phyloP scores from a whole-genome alignment of 2,888 invertebrate species.

The Achlya flavicornis region DNA sequence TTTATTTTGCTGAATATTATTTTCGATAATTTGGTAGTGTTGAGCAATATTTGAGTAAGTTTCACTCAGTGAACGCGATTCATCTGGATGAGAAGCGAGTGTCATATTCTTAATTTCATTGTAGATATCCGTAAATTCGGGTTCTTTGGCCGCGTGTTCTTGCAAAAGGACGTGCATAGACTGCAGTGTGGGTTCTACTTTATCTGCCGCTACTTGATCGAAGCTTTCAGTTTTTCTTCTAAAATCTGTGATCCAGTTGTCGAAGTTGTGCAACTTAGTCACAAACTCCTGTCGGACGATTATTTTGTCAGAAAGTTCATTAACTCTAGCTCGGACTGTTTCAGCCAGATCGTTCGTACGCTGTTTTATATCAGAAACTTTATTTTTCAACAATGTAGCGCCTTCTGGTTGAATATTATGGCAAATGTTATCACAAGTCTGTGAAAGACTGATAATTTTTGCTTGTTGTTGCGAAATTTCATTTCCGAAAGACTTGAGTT shows the following conservation, averaged over 20 bases:
- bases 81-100: constrained; percentile 87
- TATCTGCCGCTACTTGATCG: constrained; percentile 91
- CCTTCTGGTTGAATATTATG: constrained; percentile 92
- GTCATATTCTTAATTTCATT: constrained; percentile 92
- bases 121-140: constrained; percentile 90
- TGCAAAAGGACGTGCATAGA: constrained; percentile 91
- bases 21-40: constrained; percentile 90
- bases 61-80: constrained; percentile 88
- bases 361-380: constrained; percentile 89
- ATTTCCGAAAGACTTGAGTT: constrained; percentile 91
- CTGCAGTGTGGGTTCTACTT: constrained; percentile 91
- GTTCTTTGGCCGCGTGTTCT: constrained; percentile 93
- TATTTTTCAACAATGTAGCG: constrained; percentile 87
- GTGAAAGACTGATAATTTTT: constrained; percentile 90
- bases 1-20: constrained; percentile 89
- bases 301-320: constrained; percentile 91
- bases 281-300: constrained; percentile 93
- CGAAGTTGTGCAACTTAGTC: constrained; percentile 90
- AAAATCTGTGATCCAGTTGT: constrained; percentile 91
- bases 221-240: constrained; percentile 89
- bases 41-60: constrained; percentile 90
- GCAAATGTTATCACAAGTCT: constrained; percentile 91
- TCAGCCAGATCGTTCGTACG: constrained; percentile 91
- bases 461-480: constrained; percentile 94
- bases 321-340: constrained; percentile 89